Base-by-base conservation (phyloP, 64 coral and sea anemone species). In the Anthopleura sola region DNA sequence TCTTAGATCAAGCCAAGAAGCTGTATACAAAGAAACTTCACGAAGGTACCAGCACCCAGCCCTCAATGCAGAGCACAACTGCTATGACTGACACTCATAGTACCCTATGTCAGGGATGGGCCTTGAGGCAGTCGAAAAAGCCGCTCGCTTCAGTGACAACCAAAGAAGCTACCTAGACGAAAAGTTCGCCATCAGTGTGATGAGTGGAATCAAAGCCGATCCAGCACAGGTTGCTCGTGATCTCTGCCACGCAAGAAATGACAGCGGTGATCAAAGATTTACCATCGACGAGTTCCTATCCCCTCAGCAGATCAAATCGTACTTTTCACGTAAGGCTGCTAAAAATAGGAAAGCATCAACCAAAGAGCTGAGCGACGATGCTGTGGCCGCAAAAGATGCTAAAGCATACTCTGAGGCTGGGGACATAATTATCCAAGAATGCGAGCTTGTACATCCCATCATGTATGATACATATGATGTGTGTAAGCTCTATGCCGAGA, bases 121-220 rank as follows among this genome's bases (percentile, higher is more conserved):
- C 69, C 16, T 19, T 57, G 20, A 57, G 55, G 55, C 55, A 57
- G 20, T 19, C 55, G 16, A 57, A 21, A 57, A 57, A 57, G 18
- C 55, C 15, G 55, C 14, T 3, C 55, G 55, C 16, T 57, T 57
- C 55, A 86, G 66, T 38, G 47, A 68, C 0, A 49, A 87, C 32
- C 90, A 91, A 60, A 91, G 68, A 55, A 71, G 37, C 44, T 91
- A 87, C 80, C 55, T 91, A 49, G 90, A 87, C 49, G 76, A 87
- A 14, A 91, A 86, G 40, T 91, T 87, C 81, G 47, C 34, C 23
- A 75, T 83, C 69, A 84, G 90, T 17, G 75, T 82, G 37, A 34
- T 44, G 28, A 91, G 75, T 23, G 90, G 85, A 12, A 69, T 79
- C 39, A 91, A 87, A 37, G 78, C 68, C 38, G 80, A 92, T 50